These are phyloP conservation scores for Eristalinus aeneus DNA, from an alignment of 2,888 invertebrate genomes.

Conservation along the genomic window DNA sequence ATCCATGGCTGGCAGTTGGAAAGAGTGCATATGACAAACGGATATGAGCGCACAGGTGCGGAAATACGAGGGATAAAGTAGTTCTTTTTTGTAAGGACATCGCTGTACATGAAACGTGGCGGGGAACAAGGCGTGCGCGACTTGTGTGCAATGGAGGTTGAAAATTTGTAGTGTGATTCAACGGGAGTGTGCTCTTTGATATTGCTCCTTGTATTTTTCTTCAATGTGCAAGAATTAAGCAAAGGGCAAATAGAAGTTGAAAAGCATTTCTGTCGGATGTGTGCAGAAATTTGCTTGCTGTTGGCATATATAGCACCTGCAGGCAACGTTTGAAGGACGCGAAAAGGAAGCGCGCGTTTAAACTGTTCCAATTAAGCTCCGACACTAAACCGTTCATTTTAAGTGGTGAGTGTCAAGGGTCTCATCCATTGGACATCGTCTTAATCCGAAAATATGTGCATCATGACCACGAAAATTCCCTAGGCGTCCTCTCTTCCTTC, in stretches of 20 bases:
- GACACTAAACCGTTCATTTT: neutral
- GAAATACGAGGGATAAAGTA: conserved; percentile 48
- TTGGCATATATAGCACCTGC: neutral
- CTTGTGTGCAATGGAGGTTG: conserved; percentile 47
- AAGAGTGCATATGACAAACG: conserved; percentile 59
- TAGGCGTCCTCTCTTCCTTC: neutral
- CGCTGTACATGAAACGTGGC: neutral
- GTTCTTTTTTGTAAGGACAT: conserved; percentile 22
- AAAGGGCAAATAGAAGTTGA: conserved; percentile 34
- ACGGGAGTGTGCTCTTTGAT: conserved; percentile 37
- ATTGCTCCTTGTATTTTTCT: neutral
- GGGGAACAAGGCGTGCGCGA: conserved; percentile 4
- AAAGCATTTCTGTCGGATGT: conserved; percentile 41
- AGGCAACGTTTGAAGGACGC: neutral
- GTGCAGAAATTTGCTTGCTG: conserved; percentile 31
- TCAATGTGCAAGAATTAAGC: conserved; percentile 11
- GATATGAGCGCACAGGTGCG: conserved; percentile 53
- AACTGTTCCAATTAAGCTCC: conserved; percentile 14
- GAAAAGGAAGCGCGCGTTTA: neutral
- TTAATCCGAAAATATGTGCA: neutral
- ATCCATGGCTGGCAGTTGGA: conserved; percentile 28
- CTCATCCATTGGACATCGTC: neutral
- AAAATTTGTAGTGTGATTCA: conserved; percentile 52
- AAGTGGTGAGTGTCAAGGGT: neutral
- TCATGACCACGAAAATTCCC: neutral